Evolutionary conservation across 2,888 invertebrate genomes (phyloP).

Genomic region (Polietes domitor): DNA sequence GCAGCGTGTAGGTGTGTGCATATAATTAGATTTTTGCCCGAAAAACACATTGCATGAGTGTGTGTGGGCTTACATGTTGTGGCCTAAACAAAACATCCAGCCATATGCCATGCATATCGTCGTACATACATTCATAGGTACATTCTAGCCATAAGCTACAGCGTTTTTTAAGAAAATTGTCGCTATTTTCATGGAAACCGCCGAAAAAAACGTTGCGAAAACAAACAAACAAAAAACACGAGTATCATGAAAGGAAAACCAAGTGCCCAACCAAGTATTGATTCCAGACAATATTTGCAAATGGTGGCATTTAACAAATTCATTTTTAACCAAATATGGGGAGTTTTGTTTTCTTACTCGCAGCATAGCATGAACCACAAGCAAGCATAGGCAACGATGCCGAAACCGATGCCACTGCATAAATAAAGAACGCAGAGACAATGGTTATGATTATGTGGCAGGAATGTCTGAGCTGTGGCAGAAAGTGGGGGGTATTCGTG

Average conservation of each 20-base stretch:
- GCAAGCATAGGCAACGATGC: not conserved
- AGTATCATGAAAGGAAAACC: constrained; percentile 37
- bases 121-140: constrained; percentile 39
- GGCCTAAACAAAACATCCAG: not conserved
- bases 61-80: constrained; percentile 56
- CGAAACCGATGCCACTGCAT: constrained; percentile 43
- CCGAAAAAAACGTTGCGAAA: not conserved
- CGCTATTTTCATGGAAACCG: constrained; percentile 35
- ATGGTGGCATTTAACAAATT: constrained; percentile 69
- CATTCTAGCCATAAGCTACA: constrained; percentile 64
- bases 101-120: not conserved
- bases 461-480: not conserved
- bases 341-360: constrained; percentile 53
- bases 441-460: not conserved
- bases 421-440: constrained; percentile 45
- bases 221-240: not conserved
- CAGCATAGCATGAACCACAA: not conserved
- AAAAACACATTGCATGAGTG: constrained; percentile 35
- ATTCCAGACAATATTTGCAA: constrained; percentile 67
- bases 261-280: constrained; percentile 57
- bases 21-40: constrained; percentile 58
- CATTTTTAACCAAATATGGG: constrained; percentile 67
- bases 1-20: constrained; percentile 59
- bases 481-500: constrained; percentile 1
- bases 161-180: constrained; percentile 53